Evolutionary conservation across 2,113 vertebrate genomes (phyloP).

Genomic region (Heterotilapia buettikoferi): DNA sequence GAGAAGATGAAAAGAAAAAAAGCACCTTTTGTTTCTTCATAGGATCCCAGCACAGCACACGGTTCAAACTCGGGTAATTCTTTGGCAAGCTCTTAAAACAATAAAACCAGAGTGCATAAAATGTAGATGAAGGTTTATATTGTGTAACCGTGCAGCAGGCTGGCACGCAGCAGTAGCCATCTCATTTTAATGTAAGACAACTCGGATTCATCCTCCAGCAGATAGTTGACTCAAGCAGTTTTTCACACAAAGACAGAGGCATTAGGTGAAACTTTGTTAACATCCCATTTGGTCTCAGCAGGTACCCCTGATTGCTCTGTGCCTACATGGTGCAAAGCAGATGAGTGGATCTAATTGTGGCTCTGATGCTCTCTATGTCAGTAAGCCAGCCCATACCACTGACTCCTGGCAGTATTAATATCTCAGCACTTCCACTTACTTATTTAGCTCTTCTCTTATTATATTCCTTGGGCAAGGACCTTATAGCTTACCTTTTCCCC

Average conservation of each 20-base stretch:
- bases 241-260: not conserved
- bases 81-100: not conserved
- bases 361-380: not conserved
- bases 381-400: not conserved
- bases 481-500: constrained; percentile 7
- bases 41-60: not conserved
- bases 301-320: not conserved
- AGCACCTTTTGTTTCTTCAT: not conserved
- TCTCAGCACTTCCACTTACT: constrained; percentile 35
- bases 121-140: not conserved
- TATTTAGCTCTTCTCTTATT: constrained; percentile 52
- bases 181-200: not conserved
- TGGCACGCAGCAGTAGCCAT: not conserved
- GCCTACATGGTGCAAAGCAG: not conserved
- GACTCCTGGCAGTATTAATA: constrained; percentile 36
- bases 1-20: not conserved
- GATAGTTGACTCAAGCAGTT: constrained; percentile 11
- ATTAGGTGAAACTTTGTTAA: constrained; percentile 18
- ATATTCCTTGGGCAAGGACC: constrained; percentile 18
- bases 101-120: not conserved
- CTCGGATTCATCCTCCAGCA: not conserved
- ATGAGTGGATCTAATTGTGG: constrained; percentile 22
- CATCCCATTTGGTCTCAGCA: not conserved
- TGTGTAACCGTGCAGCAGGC: not conserved
- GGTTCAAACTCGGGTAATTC: not conserved